A percentile compares a stretch with the other conserved stretches of the same genome.
Evolutionary conservation across 2,113 vertebrate species (phyloP).

Genomic region (Syngnathoides biaculeatus): DNA sequence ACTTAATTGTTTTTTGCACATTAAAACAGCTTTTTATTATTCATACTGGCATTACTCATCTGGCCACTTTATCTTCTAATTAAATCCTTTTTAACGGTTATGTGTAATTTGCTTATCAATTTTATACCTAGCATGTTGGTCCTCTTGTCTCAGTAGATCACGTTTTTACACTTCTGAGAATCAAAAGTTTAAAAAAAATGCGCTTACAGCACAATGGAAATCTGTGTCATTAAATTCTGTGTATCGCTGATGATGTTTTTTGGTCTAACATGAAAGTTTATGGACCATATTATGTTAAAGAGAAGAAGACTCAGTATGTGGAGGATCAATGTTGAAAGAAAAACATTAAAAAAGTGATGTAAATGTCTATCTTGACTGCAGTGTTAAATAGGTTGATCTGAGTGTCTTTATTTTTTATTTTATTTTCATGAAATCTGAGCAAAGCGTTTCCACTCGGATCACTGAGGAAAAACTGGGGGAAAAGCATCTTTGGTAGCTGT

Average conservation of each 20-base stretch:
- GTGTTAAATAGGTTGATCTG: background rate
- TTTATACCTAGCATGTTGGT: background rate
- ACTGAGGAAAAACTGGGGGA: background rate
- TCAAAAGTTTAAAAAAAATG: background rate
- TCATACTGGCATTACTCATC: constrained; percentile 1
- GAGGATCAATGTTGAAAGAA: background rate
- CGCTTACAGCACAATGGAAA: background rate
- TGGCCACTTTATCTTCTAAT: background rate
- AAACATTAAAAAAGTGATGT: background rate
- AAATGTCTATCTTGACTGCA: background rate
- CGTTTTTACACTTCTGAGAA: background rate
- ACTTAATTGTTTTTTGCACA: constrained; percentile 3
- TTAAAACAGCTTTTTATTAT: constrained; percentile 6
- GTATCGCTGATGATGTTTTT: background rate
- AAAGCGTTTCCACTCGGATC: background rate
- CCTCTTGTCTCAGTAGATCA: background rate
- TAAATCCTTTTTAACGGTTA: constrained; percentile 1
- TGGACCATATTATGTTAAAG: background rate
- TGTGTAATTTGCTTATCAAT: constrained; percentile 2
- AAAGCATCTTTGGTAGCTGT: constrained; percentile 4
- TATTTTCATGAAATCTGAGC: background rate
- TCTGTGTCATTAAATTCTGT: background rate
- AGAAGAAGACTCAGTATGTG: background rate
- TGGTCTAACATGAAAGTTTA: background rate
- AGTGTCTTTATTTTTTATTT: background rate